Evolutionary conservation across 2,888 invertebrate species (phyloP).

Genomic region (Stenchaetothrips biformis): DNA sequence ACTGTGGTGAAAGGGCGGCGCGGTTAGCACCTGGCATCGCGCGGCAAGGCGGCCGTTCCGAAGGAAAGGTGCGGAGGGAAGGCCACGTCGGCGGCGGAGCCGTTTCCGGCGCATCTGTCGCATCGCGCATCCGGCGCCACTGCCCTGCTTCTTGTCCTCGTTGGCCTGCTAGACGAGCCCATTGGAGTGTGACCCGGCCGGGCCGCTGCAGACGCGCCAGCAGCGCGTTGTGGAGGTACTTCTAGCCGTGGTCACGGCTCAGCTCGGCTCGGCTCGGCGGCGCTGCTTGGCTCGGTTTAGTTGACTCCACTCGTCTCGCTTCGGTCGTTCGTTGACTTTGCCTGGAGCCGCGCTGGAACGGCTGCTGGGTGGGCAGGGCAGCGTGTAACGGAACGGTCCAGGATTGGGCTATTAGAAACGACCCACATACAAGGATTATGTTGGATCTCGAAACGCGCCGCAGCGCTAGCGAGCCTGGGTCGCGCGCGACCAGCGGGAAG

Average conservation of each 20-base stretch:
- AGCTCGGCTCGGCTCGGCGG: slow-evolving; percentile 1
- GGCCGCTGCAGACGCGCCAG: not conserved
- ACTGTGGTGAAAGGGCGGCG: too few species aligned
- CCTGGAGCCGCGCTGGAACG: not conserved
- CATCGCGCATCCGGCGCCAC: too few species aligned
- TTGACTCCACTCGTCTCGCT: not conserved
- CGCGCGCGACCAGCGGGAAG: not conserved
- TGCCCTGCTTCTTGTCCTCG: too few species aligned
- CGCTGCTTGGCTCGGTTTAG: not conserved
- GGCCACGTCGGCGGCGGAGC: not conserved
- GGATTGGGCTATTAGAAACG: slow-evolving; percentile 20
- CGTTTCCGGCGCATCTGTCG: too few species aligned
- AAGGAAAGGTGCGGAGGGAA: not conserved
- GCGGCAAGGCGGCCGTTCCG: too few species aligned
- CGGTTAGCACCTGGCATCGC: too few species aligned
- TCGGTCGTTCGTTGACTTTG: slow-evolving; percentile 17
- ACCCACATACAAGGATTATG: slow-evolving; percentile 21
- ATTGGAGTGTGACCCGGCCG: not conserved
- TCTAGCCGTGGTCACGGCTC: not conserved
- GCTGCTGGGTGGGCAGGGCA: not conserved
- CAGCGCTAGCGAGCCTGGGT: not conserved
- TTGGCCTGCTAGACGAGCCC: not conserved
- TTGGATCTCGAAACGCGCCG: not conserved
- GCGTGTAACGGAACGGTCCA: slow-evolving; percentile 17
- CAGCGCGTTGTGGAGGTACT: too few species aligned